A percentile compares a stretch with the other conserved stretches of the same genome.
Evolutionary conservation across 2,797 vertebrate species (phyloP).

Genomic region (Adrianichthys oophorus): DNA sequence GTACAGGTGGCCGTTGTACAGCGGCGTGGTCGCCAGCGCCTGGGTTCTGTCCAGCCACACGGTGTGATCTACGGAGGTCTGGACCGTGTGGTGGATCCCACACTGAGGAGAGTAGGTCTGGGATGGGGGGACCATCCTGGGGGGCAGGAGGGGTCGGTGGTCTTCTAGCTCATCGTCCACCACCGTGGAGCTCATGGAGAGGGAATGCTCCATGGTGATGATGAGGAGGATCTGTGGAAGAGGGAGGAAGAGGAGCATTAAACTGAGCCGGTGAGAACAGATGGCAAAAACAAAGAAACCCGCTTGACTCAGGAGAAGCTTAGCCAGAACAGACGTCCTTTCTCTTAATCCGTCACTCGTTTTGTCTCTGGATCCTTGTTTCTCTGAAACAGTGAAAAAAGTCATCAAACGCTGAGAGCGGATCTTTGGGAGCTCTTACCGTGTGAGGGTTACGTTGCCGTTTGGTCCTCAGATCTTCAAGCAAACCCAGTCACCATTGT

Average conservation of each 20-base stretch:
- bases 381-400: too few relatives aligned
- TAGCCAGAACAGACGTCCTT: slow-evolving; percentile 6
- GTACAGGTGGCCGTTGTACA: slow-evolving; percentile 71
- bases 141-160: slow-evolving; percentile 61
- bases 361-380: neutral
- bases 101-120: slow-evolving; percentile 61
- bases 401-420: too few relatives aligned
- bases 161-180: slow-evolving; percentile 64
- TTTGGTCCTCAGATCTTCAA: slow-evolving; percentile 3
- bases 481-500: neutral
- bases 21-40: slow-evolving; percentile 58
- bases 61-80: slow-evolving; percentile 18
- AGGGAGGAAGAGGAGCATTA: slow-evolving; percentile 15
- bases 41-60: slow-evolving; percentile 70
- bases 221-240: slow-evolving; percentile 4
- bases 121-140: slow-evolving; percentile 40
- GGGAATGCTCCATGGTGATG: slow-evolving; percentile 62
- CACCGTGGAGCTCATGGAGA: slow-evolving; percentile 62
- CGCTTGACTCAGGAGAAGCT: slow-evolving; percentile 1
- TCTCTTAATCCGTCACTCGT: neutral
- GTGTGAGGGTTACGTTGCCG: too few relatives aligned
- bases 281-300: slow-evolving; percentile 3
- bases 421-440: too few relatives aligned
- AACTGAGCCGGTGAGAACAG: slow-evolving; percentile 2
- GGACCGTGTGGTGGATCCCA: slow-evolving; percentile 60